Evolutionary conservation across 2,113 vertebrate species (phyloP).

Genomic region (Tichodroma muraria): DNA sequence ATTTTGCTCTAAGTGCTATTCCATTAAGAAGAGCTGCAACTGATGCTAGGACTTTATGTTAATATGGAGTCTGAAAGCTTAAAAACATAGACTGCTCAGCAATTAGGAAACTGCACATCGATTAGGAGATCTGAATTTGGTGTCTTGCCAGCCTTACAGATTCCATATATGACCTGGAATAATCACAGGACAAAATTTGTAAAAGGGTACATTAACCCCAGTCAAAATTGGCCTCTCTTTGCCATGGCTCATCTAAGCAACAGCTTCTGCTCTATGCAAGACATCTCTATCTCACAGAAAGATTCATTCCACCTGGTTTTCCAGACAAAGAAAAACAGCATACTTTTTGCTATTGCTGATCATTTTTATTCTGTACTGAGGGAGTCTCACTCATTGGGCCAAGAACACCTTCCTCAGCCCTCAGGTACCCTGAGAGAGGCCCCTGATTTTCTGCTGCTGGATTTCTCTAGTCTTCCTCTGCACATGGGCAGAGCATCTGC

Average conservation of each 20-base stretch:
- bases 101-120: not conserved
- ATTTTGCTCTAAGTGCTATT: slow-evolving; percentile 43
- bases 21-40: slow-evolving; percentile 41
- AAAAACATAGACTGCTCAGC: not conserved
- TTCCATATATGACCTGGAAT: not conserved
- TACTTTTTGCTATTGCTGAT: not conserved
- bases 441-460: not conserved
- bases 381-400: not conserved
- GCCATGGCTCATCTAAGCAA: not conserved
- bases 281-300: not conserved
- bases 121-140: not conserved
- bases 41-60: not conserved
- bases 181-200: not conserved
- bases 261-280: not conserved
- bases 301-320: not conserved
- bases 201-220: not conserved
- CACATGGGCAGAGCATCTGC: not conserved
- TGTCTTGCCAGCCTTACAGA: not conserved
- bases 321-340: not conserved
- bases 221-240: not conserved
- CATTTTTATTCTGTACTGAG: not conserved
- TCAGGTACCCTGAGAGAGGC: not conserved
- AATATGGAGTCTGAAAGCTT: not conserved
- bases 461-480: not conserved
- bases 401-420: not conserved